phyloP scores from a whole-genome alignment of 2,888 invertebrate genomes.

The Gari tellinella region DNA sequence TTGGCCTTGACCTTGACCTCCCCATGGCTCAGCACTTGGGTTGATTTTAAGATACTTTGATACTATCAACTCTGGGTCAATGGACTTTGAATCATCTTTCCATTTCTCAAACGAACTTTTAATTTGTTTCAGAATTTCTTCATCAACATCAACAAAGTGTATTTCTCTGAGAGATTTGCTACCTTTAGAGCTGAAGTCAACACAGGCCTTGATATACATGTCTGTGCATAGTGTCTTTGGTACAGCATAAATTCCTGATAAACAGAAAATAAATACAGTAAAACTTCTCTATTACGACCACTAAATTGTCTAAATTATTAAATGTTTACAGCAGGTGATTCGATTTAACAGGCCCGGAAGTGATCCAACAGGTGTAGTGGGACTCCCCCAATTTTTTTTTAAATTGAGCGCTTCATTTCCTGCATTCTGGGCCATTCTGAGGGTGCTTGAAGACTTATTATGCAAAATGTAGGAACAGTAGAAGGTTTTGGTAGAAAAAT shows the following conservation, averaged over 20 bases:
- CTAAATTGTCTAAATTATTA: too few relatives aligned
- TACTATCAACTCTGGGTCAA: constrained; percentile 16
- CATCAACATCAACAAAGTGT: constrained; percentile 58
- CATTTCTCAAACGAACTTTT: constrained; percentile 35
- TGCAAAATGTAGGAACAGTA: too few relatives aligned
- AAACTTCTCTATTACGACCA: too few relatives aligned
- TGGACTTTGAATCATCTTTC: constrained; percentile 22
- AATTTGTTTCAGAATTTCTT: constrained; percentile 40
- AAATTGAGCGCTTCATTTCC: too few relatives aligned
- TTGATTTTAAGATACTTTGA: constrained; percentile 10
- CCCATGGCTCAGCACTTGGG: not conserved
- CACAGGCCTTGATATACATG: constrained; percentile 50
- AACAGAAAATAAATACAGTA: not conserved
- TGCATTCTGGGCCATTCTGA: too few relatives aligned
- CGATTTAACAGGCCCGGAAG: too few relatives aligned
- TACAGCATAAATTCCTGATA: constrained; percentile 58
- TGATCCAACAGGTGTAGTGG: too few relatives aligned
- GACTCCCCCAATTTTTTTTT: too few relatives aligned
- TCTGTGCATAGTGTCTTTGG: constrained; percentile 59
- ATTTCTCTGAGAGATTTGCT: constrained; percentile 25
- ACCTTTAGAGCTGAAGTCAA: constrained; percentile 25
- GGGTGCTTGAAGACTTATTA: too few relatives aligned
- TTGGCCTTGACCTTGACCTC: not conserved
- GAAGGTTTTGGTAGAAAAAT: too few relatives aligned
- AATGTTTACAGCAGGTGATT: too few relatives aligned